These are phyloP conservation scores for Melanerpes aurifrons DNA, from an alignment of 2,113 vertebrate genomes.

Conservation along the genomic window DNA sequence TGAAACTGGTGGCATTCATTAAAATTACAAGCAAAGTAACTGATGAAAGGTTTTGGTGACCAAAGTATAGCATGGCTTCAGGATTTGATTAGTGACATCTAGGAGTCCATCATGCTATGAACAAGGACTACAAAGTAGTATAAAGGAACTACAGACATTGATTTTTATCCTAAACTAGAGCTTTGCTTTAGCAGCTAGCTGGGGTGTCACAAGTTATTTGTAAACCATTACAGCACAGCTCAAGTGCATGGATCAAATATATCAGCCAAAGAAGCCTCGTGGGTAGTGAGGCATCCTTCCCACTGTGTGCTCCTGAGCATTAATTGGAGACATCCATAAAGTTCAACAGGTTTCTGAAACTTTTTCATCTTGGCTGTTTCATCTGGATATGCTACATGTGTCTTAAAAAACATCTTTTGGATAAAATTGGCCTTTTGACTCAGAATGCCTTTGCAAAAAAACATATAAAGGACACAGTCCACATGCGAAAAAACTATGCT, in stretches of 20 bases:
- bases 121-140: not conserved
- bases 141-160: not conserved
- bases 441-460: slow-evolving; percentile 23
- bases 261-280: not conserved
- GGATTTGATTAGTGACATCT: not conserved
- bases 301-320: not conserved
- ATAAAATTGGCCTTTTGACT: slow-evolving; percentile 51
- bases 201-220: not conserved
- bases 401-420: slow-evolving; percentile 7
- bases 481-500: slow-evolving; percentile 7
- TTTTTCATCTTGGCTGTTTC: not conserved
- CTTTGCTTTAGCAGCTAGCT: not conserved
- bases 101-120: not conserved
- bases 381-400: not conserved
- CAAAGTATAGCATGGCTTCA: not conserved
- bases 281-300: not conserved
- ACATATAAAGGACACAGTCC: slow-evolving; percentile 16
- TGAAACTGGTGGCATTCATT: not conserved
- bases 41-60: not conserved
- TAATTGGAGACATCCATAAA: not conserved
- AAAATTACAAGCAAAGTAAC: not conserved
- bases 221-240: not conserved
- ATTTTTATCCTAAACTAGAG: not conserved
- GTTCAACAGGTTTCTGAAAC: not conserved
- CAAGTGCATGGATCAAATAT: not conserved